A percentile compares a stretch with the other conserved stretches of the same genome.
phyloP scores from a whole-genome alignment of 2,888 invertebrate genomes.

The Alsophila aescularia region DNA sequence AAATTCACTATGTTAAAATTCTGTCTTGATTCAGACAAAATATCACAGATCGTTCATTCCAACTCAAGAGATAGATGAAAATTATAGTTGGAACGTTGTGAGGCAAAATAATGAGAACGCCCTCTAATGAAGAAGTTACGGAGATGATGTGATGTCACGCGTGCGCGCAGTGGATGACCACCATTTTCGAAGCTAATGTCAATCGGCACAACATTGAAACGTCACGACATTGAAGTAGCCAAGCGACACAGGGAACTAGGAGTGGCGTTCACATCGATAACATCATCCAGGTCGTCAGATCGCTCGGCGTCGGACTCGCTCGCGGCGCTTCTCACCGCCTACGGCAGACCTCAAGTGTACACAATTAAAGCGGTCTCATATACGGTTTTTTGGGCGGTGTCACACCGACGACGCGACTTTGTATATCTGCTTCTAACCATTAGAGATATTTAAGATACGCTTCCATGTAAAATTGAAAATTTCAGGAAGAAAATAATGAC shows the following conservation, averaged over 20 bases:
- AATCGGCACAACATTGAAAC: conserved; percentile 69
- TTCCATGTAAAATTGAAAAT: conserved; percentile 76
- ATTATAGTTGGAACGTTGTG: conserved; percentile 41
- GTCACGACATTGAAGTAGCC: conserved; percentile 60
- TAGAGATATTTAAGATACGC: too few relatives aligned
- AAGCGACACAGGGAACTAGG: conserved; percentile 66
- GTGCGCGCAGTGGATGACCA: conserved; percentile 55
- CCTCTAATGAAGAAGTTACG: conserved; percentile 47
- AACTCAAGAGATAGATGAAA: conserved; percentile 49
- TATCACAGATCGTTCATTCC: conserved; percentile 47
- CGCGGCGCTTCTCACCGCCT: conserved; percentile 24
- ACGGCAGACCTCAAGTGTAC: conserved; percentile 47
- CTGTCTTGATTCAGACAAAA: conserved; percentile 25
- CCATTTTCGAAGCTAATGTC: conserved; percentile 70
- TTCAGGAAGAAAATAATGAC: conserved; percentile 62
- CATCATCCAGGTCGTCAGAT: conserved; percentile 31
- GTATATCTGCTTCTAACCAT: conserved; percentile 6
- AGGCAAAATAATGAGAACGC: conserved; percentile 57
- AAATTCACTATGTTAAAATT: conserved; percentile 50
- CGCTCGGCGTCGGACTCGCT: conserved; percentile 6
- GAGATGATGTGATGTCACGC: conserved; percentile 42
- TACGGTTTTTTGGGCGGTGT: conserved; percentile 36
- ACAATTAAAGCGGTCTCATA: conserved; percentile 51
- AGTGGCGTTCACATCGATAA: conserved; percentile 54
- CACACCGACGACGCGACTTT: conserved; percentile 30